Conservation (phyloP, 2,113 vertebrate species). For the Cyprinodon variegatus region DNA sequence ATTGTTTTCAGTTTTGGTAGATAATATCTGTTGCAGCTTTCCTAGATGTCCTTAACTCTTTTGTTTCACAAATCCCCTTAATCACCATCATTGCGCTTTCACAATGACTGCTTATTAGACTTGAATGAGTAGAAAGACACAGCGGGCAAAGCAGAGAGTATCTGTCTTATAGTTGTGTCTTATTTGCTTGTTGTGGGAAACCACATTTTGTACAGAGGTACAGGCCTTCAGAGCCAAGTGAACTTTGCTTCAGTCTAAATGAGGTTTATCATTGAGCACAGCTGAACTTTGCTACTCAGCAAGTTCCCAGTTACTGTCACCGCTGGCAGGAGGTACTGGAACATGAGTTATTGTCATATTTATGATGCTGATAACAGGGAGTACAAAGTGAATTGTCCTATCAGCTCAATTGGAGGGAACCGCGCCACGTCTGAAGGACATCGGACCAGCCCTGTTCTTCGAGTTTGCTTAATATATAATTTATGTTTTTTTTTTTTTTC, state of each 20-base stretch:
- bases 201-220: constrained; percentile 22
- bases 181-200: constrained; percentile 11
- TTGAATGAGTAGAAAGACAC: neutral
- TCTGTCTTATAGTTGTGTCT: constrained; percentile 7
- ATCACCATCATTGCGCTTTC: constrained; percentile 35
- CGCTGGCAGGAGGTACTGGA: constrained; percentile 23
- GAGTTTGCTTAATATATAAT: constrained; percentile 38
- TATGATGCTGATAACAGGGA: constrained; percentile 53
- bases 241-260: constrained; percentile 74
- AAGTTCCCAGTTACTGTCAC: constrained; percentile 39
- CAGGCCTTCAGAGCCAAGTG: constrained; percentile 47
- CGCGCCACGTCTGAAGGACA: constrained; percentile 34
- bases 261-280: constrained; percentile 76
- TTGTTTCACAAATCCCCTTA: constrained; percentile 53
- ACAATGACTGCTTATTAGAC: neutral
- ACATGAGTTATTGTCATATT: constrained; percentile 50
- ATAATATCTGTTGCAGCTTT: constrained; percentile 58
- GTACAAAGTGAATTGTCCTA: constrained; percentile 12
- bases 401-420: constrained; percentile 39
- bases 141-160: constrained; percentile 11
- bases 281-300: constrained; percentile 75
- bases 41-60: constrained; percentile 51
- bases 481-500: constrained; percentile 5
- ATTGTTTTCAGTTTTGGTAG: constrained; percentile 39
- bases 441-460: constrained; percentile 35